A percentile compares a stretch with the other conserved stretches of the same genome.
Conservation (phyloP, 2,113 vertebrate species). For the Sceloporus tristichus region DNA sequence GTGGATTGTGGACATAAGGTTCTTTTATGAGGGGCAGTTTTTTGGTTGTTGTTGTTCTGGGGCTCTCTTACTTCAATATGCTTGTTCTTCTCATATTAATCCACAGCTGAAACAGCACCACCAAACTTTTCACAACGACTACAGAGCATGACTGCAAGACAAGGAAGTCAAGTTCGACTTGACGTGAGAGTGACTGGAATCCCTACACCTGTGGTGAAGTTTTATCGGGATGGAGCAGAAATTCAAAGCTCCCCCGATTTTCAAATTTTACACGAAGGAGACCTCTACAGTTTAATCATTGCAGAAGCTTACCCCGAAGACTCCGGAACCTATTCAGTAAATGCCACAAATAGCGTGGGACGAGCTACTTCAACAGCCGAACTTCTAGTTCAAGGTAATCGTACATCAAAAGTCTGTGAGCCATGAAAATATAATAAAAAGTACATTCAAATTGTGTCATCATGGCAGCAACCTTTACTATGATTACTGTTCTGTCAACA, state of each 20-base stretch:
- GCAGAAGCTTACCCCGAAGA: conserved; percentile 95
- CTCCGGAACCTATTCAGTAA: conserved; percentile 97
- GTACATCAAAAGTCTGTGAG: neutral
- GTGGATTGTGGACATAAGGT: neutral
- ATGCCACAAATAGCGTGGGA: conserved; percentile 93
- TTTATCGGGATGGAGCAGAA: conserved; percentile 97
- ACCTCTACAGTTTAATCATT: conserved; percentile 95
- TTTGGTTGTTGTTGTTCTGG: neutral
- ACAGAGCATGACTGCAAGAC: conserved; percentile 92
- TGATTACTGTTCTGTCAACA: conserved; percentile 9
- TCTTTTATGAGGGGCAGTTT: neutral
- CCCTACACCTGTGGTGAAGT: conserved; percentile 97
- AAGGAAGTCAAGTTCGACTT: conserved; percentile 95
- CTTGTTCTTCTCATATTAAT: conserved; percentile 48
- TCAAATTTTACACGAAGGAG: conserved; percentile 92
- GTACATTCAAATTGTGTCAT: neutral
- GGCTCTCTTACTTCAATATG: neutral
- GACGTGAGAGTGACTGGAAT: conserved; percentile 94
- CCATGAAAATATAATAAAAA: conserved; percentile 18
- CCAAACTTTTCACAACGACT: conserved; percentile 95
- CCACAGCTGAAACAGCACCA: conserved; percentile 90
- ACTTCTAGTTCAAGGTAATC: conserved; percentile 93
- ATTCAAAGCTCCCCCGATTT: conserved; percentile 98
- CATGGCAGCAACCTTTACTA: neutral
- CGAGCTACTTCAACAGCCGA: conserved; percentile 97